Evolutionary conservation across 2,797 vertebrate species (phyloP).

Genomic region (Mionectes olivaceus): DNA sequence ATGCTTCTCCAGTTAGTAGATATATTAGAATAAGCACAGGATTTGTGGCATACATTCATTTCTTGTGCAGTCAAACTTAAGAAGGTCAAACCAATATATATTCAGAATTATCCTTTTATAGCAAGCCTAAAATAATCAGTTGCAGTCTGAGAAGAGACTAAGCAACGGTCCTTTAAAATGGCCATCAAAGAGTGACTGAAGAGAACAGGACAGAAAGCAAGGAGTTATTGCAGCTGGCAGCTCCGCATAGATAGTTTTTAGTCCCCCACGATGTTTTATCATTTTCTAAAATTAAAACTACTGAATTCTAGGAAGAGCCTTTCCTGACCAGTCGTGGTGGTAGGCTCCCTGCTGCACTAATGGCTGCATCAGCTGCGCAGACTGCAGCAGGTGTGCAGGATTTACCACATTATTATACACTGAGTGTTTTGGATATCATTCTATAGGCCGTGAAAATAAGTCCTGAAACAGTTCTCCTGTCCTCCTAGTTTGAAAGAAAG

Average conservation of each 20-base stretch:
- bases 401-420: not conserved
- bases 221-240: not conserved
- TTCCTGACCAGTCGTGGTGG: not conserved
- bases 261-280: not conserved
- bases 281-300: not conserved
- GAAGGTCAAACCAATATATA: not conserved
- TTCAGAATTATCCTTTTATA: not conserved
- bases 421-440: not conserved
- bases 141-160: not conserved
- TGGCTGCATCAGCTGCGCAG: not conserved
- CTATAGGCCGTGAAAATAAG: not conserved
- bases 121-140: not conserved
- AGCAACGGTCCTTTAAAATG: not conserved
- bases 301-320: not conserved
- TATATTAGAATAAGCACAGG: not conserved
- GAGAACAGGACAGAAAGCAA: not conserved
- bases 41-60: not conserved
- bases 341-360: not conserved
- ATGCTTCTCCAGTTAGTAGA: not conserved
- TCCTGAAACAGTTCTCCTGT: not conserved
- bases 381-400: not conserved
- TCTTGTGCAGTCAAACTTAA: not conserved
- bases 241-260: not conserved
- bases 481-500: not conserved
- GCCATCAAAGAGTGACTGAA: not conserved